Base-by-base conservation (phyloP, 2,888 invertebrate species). In the Eupithecia inturbata region DNA sequence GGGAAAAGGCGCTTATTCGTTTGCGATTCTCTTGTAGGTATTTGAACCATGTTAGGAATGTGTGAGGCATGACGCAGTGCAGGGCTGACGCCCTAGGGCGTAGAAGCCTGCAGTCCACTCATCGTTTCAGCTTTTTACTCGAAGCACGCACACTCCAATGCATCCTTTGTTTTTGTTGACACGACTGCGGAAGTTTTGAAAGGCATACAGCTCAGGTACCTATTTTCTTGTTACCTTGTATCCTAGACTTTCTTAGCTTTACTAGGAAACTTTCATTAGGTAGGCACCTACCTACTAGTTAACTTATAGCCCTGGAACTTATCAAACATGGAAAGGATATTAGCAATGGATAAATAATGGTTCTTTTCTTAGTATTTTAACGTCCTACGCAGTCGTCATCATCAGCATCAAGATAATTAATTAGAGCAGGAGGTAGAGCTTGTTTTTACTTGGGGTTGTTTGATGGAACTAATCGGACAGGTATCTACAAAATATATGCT, bases 31-130 rank as follows among this genome's bases (percentile, higher is more conserved):
- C 26, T 71, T 36, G 62, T 49, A 31, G 9, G 9, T 33, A 63
- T 28, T 53, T 67, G n/a, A 70, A 66, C 60, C 72, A 33, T 76
- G 73, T 41, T 70, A 71, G 68, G 72, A 68, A 69, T 70, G 66
- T 75, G 57, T 57, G 67, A 70, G 66, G 45, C 49, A 69, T 67
- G 67, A 68, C 64, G 74, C 72, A 75, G 68, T 74, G 76, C 76
- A 60, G 85, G 83, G 71, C 68, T 41, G 33, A 60, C 39, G 71
- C 71, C 72, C 53, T 67, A 53, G 49, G 67, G 82, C 91, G 89
- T 84, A 91, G 91, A 87, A 91, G 91, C 91, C 77, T 74, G 75
- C 77, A 72, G 75, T 78, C 82, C 85, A 82, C 83, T 84, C 82
- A 75, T 78, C 80, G 77, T 76, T 80, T 80, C 81, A 76, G 78